A percentile compares a stretch with the other conserved stretches of the same genome.
Evolutionary conservation across 2,888 invertebrate species (phyloP).

Genomic region (Glaucopsyche alexis): DNA sequence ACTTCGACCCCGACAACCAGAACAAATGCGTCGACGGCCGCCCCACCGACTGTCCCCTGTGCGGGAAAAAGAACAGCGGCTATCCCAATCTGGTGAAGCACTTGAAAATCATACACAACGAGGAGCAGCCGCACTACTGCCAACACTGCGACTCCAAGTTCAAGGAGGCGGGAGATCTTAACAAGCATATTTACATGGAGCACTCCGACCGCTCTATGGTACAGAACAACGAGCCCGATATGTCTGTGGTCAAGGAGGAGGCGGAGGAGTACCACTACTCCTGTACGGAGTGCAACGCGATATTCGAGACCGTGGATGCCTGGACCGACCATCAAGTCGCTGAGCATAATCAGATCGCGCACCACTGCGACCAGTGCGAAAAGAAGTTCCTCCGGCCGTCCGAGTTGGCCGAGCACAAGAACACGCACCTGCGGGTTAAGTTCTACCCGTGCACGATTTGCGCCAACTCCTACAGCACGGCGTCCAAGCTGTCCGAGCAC

Average conservation of each 20-base stretch:
- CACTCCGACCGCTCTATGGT: slow-evolving; percentile 73
- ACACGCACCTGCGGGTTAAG: slow-evolving; percentile 83
- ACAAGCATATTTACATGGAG: slow-evolving; percentile 80
- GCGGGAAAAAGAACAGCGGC: slow-evolving; percentile 76
- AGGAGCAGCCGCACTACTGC: slow-evolving; percentile 77
- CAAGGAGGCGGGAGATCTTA: slow-evolving; percentile 75
- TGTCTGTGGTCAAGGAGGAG: slow-evolving; percentile 73
- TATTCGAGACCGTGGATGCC: slow-evolving; percentile 77
- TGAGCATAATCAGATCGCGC: slow-evolving; percentile 75
- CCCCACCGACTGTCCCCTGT: slow-evolving; percentile 76
- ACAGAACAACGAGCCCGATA: slow-evolving; percentile 57
- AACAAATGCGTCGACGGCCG: slow-evolving; percentile 71
- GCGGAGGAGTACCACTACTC: slow-evolving; percentile 78
- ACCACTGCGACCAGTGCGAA: slow-evolving; percentile 82
- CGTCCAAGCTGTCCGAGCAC: slow-evolving; percentile 80
- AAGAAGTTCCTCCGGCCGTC: slow-evolving; percentile 80
- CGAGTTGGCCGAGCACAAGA: slow-evolving; percentile 83
- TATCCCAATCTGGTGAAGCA: slow-evolving; percentile 81
- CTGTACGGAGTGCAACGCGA: slow-evolving; percentile 81
- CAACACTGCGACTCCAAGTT: slow-evolving; percentile 81
- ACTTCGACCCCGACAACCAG: slow-evolving; percentile 65
- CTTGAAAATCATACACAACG: slow-evolving; percentile 72
- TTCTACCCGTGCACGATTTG: slow-evolving; percentile 82
- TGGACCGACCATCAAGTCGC: slow-evolving; percentile 81
- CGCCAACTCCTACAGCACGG: slow-evolving; percentile 81